A percentile compares a stretch with the other conserved stretches of the same genome.
These are phyloP conservation scores for Lucilia cuprina DNA, from an alignment of 1,140 invertebrate genomes.

Conservation along the genomic window DNA sequence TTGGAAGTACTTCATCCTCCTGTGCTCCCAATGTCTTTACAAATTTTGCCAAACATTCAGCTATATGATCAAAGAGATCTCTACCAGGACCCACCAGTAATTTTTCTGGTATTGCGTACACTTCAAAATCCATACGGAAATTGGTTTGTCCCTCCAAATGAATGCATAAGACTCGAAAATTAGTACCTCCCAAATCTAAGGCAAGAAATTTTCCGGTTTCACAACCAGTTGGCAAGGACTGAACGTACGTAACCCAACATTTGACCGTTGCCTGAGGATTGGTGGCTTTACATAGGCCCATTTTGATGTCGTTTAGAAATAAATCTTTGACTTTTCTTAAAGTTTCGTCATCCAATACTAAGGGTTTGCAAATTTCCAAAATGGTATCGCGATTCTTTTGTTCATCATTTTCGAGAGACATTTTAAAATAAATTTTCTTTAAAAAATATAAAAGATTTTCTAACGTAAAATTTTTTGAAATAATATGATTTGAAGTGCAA, in stretches of 20 bases:
- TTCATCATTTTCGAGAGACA: not conserved
- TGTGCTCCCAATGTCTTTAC: conserved; percentile 73
- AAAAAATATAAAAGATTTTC: not conserved
- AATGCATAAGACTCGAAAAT: conserved; percentile 94
- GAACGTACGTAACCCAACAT: conserved; percentile 88
- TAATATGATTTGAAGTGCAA: not conserved
- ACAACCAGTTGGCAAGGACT: conserved; percentile 90
- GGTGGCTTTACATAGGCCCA: not conserved
- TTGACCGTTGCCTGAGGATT: not conserved
- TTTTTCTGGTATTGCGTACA: conserved; percentile 67
- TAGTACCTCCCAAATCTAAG: conserved; percentile 96
- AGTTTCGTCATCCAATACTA: not conserved
- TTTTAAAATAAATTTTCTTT: not conserved
- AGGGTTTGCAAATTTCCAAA: not conserved
- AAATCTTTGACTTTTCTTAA: not conserved
- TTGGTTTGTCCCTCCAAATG: conserved; percentile 71
- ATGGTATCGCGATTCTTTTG: not conserved
- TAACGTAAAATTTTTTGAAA: not conserved
- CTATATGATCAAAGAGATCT: conserved; percentile 92
- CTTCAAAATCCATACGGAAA: conserved; percentile 72
- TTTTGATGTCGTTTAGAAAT: not conserved
- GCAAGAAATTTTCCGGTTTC: conserved; percentile 89
- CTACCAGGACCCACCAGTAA: conserved; percentile 62
- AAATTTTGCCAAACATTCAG: conserved; percentile 89
- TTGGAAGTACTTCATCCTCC: conserved; percentile 66